Percentiles rank a stretch among this genome's conserved stretches.
Conservation (phyloP, 2,113 vertebrate genomes). For the Entelurus aequoreus region DNA sequence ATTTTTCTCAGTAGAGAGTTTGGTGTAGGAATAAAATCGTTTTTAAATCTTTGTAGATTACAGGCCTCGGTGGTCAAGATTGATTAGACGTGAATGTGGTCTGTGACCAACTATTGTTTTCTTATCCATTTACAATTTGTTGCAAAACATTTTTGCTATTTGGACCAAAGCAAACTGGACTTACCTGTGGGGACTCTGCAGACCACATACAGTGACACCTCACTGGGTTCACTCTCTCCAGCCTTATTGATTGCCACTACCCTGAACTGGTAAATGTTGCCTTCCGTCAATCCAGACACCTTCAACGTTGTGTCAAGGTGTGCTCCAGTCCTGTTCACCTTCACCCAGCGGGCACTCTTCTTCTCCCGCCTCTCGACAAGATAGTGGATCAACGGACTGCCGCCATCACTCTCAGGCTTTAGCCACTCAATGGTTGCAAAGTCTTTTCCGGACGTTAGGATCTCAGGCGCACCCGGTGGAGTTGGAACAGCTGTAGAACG, state of each 20-base stretch:
- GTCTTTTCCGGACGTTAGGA: constrained; percentile 83
- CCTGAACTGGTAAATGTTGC: constrained; percentile 94
- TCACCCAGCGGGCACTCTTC: constrained; percentile 93
- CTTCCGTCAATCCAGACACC: constrained; percentile 82
- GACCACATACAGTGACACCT: constrained; percentile 85
- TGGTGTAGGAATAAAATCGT: too few relatives aligned
- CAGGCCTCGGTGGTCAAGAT: not conserved
- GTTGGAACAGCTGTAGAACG: constrained; percentile 81
- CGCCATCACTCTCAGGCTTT: constrained; percentile 91
- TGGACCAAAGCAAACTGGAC: constrained; percentile 34
- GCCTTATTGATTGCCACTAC: constrained; percentile 92
- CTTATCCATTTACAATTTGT: not conserved
- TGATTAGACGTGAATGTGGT: not conserved
- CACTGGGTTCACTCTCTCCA: constrained; percentile 91
- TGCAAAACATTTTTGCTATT: not conserved
- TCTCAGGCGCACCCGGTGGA: constrained; percentile 84
- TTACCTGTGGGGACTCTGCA: constrained; percentile 93
- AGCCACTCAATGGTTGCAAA: constrained; percentile 92
- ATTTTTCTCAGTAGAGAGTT: too few relatives aligned
- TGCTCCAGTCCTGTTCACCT: constrained; percentile 87
- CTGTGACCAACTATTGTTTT: not conserved
- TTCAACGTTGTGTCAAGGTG: constrained; percentile 88
- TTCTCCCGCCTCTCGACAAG: constrained; percentile 90
- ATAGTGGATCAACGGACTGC: constrained; percentile 86
- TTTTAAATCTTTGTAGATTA: not conserved